A percentile compares a stretch with the other conserved stretches of the same genome.
These are phyloP conservation scores for Drosophila anomelani DNA, from an alignment of 2,888 invertebrate species.

Conservation along the genomic window DNA sequence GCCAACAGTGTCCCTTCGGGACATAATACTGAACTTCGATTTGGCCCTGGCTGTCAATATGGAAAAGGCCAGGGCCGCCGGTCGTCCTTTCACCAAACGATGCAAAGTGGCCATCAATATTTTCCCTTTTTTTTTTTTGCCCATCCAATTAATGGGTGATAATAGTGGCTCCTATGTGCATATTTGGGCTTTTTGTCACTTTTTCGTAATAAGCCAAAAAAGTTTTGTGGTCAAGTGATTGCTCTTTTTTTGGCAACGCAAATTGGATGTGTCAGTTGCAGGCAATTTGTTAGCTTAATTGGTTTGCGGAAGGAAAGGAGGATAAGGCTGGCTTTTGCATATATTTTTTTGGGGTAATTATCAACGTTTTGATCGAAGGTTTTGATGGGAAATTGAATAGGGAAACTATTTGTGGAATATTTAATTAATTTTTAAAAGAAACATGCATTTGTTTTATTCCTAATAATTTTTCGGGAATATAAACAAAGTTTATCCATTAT, in stretches of 20 bases:
- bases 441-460: no score
- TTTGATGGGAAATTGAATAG: no score
- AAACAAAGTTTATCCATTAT: neutral
- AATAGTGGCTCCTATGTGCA: slow-evolving; percentile 29
- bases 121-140: neutral
- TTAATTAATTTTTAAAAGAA: neutral
- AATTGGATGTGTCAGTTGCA: slow-evolving; percentile 69
- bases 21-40: slow-evolving; percentile 12
- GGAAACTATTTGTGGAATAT: neutral
- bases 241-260: slow-evolving; percentile 31
- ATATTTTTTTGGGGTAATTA: neutral
- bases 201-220: slow-evolving; percentile 58
- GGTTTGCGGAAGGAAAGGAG: slow-evolving; percentile 5
- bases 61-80: slow-evolving; percentile 3
- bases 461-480: neutral
- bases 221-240: slow-evolving; percentile 29
- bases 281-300: slow-evolving; percentile 47
- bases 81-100: neutral
- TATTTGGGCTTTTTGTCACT: slow-evolving; percentile 16
- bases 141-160: slow-evolving; percentile 34
- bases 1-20: slow-evolving; percentile 41
- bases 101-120: slow-evolving; percentile 42
- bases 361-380: neutral
- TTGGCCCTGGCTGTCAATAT: slow-evolving; percentile 21
- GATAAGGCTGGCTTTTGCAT: neutral